Evolutionary conservation across 2,888 invertebrate genomes (phyloP).

Genomic region (Sarcophaga subvicina): DNA sequence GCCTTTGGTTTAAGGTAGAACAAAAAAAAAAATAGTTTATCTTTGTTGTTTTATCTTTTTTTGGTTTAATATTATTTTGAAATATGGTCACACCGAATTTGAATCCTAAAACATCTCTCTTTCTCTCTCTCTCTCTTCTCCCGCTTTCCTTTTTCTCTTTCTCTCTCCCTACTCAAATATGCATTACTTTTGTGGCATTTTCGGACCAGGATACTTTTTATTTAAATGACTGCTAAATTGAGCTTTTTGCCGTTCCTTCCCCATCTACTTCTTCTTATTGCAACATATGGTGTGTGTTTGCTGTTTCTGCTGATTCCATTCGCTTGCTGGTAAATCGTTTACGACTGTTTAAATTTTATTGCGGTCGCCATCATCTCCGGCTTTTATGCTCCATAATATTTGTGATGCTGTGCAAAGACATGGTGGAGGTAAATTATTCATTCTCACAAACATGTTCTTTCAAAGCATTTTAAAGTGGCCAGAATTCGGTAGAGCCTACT

Average conservation of each 20-base stretch:
- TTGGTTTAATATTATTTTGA: too few relatives aligned
- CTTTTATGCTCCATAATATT: conserved; percentile 18
- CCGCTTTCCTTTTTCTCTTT: not conserved
- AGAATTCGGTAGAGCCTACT: conserved; percentile 22
- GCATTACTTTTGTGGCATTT: conserved; percentile 66
- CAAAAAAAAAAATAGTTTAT: too few relatives aligned
- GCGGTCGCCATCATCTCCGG: conserved; percentile 66
- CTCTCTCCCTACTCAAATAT: conserved; percentile 37
- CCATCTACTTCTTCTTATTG: conserved; percentile 21
- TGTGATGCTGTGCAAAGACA: not conserved
- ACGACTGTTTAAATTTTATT: conserved; percentile 68
- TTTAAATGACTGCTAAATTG: conserved; percentile 61
- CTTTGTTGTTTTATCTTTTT: too few relatives aligned
- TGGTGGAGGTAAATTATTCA: not conserved
- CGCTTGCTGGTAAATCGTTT: conserved; percentile 61
- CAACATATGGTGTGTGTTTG: not conserved
- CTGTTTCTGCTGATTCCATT: conserved; percentile 21
- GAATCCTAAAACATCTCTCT: too few relatives aligned
- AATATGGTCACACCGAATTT: too few relatives aligned
- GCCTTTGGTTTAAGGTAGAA: too few relatives aligned
- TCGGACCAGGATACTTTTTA: conserved; percentile 61
- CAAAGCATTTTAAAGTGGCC: conserved; percentile 17
- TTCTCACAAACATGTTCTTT: not conserved
- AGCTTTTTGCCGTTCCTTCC: not conserved
- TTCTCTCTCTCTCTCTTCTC: too few relatives aligned